phyloP scores from a whole-genome alignment of 2,113 vertebrate genomes.

The Pseudonaja textilis region DNA sequence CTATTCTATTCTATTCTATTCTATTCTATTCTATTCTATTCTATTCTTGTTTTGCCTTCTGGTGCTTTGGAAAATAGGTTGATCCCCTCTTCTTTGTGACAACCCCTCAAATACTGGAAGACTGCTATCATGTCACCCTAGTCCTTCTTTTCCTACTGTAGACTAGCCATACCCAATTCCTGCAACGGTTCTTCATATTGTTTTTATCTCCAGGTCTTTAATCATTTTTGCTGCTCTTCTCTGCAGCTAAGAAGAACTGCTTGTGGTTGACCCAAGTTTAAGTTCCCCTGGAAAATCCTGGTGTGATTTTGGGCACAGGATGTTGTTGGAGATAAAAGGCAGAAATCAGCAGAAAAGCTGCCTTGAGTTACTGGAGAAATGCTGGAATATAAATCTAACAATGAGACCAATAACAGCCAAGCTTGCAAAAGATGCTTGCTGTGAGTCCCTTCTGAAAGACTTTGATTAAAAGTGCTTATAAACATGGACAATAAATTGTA shows the following conservation, averaged over 20 bases:
- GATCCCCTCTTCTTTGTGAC: too few relatives aligned
- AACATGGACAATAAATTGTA: neutral
- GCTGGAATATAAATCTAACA: neutral
- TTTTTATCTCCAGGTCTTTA: too few relatives aligned
- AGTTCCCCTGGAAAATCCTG: neutral
- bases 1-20: too few relatives aligned
- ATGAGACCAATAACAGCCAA: neutral
- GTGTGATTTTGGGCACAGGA: neutral
- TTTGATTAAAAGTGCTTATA: neutral
- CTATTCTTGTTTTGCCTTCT: too few relatives aligned
- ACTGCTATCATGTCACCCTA: neutral
- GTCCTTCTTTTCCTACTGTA: neutral
- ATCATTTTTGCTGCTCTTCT: neutral
- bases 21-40: neutral
- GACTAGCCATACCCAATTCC: neutral
- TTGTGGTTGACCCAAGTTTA: neutral
- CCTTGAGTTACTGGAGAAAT: neutral
- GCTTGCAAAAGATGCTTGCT: neutral
- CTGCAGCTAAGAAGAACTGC: neutral
- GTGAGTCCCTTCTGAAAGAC: neutral
- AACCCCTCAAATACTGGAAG: neutral
- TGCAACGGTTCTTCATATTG: too few relatives aligned
- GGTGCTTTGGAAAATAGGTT: too few relatives aligned
- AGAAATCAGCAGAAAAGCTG: neutral
- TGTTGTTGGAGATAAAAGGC: neutral